A percentile compares a stretch with the other conserved stretches of the same genome.
These are phyloP conservation scores for Clunio marinus DNA, from an alignment of 2,888 invertebrate genomes.

Conservation along the genomic window DNA sequence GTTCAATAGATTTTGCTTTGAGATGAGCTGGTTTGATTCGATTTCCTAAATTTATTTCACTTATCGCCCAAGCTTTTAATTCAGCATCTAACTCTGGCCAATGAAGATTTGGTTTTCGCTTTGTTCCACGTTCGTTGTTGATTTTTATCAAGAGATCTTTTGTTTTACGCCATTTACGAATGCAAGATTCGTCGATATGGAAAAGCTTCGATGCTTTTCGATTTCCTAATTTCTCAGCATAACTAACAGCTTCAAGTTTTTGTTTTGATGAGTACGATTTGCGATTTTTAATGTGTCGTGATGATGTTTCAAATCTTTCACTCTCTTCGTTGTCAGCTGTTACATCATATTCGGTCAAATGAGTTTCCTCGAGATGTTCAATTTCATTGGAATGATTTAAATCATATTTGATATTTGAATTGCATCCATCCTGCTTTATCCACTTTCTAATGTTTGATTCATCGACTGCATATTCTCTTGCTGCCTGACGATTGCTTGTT, in stretches of 20 bases:
- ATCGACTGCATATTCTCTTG: background rate
- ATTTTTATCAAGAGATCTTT: constrained; percentile 40
- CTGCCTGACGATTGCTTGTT: constrained; percentile 8
- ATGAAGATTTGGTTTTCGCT: constrained; percentile 19
- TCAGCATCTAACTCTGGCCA: background rate
- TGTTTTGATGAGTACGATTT: constrained; percentile 44
- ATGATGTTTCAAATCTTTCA: no score
- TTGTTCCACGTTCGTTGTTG: constrained; percentile 4
- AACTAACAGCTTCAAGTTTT: constrained; percentile 46
- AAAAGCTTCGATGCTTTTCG: constrained; percentile 45
- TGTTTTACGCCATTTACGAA: constrained; percentile 46
- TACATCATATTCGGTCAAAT: background rate
- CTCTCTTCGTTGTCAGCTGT: background rate
- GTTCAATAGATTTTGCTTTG: constrained; percentile 9
- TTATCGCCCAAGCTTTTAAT: background rate
- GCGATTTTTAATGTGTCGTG: background rate
- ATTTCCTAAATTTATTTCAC: background rate
- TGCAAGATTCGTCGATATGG: constrained; percentile 46
- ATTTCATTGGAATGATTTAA: background rate
- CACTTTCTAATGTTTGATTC: constrained; percentile 18
- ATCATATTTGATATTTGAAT: background rate
- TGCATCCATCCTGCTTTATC: background rate
- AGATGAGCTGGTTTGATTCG: constrained; percentile 6
- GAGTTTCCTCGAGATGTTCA: no score
- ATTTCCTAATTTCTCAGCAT: constrained; percentile 46